Percentiles rank a stretch among this genome's conserved stretches.
Evolutionary conservation across 1,140 invertebrate species (phyloP).

Genomic region (Rhopalosiphum padi): DNA sequence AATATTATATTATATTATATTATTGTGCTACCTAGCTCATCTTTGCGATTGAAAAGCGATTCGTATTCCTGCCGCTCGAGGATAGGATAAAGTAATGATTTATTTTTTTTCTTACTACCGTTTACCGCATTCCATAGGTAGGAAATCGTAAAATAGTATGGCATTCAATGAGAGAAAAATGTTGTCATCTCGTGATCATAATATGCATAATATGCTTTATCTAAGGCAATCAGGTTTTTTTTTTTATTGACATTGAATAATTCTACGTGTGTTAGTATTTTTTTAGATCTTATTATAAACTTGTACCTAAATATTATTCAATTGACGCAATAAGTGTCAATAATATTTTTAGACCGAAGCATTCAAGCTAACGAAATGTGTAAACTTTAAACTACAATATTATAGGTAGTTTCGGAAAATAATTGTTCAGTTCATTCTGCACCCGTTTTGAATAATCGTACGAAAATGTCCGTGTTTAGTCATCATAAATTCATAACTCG

Average conservation of each 20-base stretch:
- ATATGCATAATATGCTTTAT: background rate
- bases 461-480: background rate
- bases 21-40: background rate
- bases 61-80: background rate
- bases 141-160: background rate
- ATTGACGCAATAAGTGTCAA: background rate
- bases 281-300: background rate
- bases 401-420: background rate
- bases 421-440: background rate
- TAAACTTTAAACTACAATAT: background rate
- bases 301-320: background rate
- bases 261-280: background rate
- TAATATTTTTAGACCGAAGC: background rate
- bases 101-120: background rate
- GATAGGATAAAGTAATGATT: background rate
- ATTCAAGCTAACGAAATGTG: background rate
- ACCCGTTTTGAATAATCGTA: background rate
- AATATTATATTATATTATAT: background rate
- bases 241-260: background rate
- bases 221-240: slow-evolving; percentile 4
- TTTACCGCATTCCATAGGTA: background rate
- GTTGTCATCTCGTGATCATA: too few species aligned
- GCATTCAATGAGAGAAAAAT: background rate
- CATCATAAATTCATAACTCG: background rate
- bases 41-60: background rate